A percentile compares a stretch with the other conserved stretches of the same genome.
These are phyloP conservation scores for Nysson spinosus DNA, from an alignment of 2,888 invertebrate species.

Conservation along the genomic window DNA sequence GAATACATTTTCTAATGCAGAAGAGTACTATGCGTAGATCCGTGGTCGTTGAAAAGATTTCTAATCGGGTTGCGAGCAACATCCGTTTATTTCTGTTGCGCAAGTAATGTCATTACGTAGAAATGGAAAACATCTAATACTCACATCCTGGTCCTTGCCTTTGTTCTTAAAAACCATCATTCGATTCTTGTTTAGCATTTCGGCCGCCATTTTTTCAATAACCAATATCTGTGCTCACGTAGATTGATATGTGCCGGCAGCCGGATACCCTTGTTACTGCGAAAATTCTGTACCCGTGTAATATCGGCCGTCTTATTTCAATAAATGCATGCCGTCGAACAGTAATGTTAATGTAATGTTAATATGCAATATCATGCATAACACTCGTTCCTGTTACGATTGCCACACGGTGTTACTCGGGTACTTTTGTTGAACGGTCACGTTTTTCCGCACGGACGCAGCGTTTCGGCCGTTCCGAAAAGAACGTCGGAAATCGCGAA, in stretches of 20 bases:
- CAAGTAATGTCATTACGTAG: background rate
- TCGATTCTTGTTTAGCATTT: constrained; percentile 89
- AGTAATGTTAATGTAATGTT: constrained; percentile 54
- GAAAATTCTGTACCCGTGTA: constrained; percentile 39
- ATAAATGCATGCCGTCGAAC: constrained; percentile 67
- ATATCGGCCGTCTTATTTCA: constrained; percentile 55
- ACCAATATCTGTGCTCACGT: constrained; percentile 57
- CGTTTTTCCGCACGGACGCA: constrained; percentile 55
- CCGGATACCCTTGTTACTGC: constrained; percentile 49
- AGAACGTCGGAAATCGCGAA: constrained; percentile 46
- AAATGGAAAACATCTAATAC: constrained; percentile 75
- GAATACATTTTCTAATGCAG: constrained; percentile 18
- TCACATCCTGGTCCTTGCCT: constrained; percentile 99
- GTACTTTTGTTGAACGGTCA: constrained; percentile 35
- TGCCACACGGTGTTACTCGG: constrained; percentile 36
- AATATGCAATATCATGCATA: constrained; percentile 69
- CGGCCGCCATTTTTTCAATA: constrained; percentile 85
- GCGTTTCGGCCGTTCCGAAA: constrained; percentile 54
- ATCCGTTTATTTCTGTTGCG: constrained; percentile 3
- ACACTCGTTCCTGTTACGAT: constrained; percentile 47
- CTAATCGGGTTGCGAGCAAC: background rate
- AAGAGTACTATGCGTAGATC: constrained; percentile 8
- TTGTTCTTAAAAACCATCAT: constrained; percentile 98
- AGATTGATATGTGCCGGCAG: constrained; percentile 69
- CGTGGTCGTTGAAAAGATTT: constrained; percentile 1